Evolutionary conservation across 2,113 vertebrate species (phyloP).

Genomic region (Seriola quinqueradiata): DNA sequence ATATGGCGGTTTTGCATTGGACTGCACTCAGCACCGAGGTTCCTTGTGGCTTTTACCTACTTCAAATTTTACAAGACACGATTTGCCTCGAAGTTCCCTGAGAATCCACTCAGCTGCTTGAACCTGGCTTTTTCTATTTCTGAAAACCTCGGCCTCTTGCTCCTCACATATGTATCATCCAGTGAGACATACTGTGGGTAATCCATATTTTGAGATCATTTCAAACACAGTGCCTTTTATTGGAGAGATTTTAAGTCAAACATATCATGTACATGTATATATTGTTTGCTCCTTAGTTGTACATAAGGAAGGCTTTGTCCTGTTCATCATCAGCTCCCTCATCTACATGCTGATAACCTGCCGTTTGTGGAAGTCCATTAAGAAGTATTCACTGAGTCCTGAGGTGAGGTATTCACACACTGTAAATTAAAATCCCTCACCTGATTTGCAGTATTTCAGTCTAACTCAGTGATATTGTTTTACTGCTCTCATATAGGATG

Average conservation of each 20-base stretch:
- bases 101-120: constrained; percentile 68
- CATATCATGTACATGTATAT: background rate
- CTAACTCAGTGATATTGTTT: background rate
- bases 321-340: constrained; percentile 77
- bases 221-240: background rate
- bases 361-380: constrained; percentile 76
- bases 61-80: constrained; percentile 75
- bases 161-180: constrained; percentile 82
- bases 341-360: constrained; percentile 80
- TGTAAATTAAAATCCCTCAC: background rate
- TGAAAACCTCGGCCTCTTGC: constrained; percentile 79
- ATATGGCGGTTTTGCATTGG: constrained; percentile 82
- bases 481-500: constrained; percentile 82
- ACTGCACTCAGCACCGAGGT: constrained; percentile 78
- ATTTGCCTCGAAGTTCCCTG: constrained; percentile 67
- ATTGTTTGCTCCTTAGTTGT: constrained; percentile 66
- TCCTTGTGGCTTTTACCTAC: constrained; percentile 78
- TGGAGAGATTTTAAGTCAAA: background rate
- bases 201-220: background rate
- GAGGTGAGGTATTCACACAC: constrained; percentile 58
- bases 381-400: constrained; percentile 71
- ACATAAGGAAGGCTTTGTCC: constrained; percentile 79
- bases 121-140: constrained; percentile 71
- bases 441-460: background rate
- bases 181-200: constrained; percentile 79